Base-by-base conservation (phyloP, 2,797 vertebrate species). In the Myotis myotis region DNA sequence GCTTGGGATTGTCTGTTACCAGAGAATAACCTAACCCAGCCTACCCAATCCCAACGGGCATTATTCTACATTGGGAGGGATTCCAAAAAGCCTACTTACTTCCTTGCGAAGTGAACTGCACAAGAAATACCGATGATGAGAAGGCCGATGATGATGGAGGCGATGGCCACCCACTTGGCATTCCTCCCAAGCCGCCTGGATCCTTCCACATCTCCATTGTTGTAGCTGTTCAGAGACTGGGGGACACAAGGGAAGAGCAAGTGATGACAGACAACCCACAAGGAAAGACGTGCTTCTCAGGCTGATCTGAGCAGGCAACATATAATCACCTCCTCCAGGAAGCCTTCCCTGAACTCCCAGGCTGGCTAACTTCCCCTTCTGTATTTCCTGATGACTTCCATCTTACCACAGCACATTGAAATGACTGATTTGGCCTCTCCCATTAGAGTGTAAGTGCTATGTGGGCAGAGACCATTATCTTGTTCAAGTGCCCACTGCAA, bases 221-320 rank as follows among this genome's bases (percentile, higher is more conserved):
- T 98, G 47, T 99, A 99, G 95, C 99, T 99, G 98, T 98, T 99
- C 95, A 99, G 98, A 94, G 99, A 98, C 99, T 99, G 97, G 1
- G 91, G 66, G 91, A 98, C 36, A 98, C 78, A 98, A 96, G 91
- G 38, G 90, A 81, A 92, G 44, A 72, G 19, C 47, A 51, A 53
- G 76, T 95, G 95, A 96, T n/a, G 19, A 95, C 20, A 74, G 53
- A 33, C 9, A n/a, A 51, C 4, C 33, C 30, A 22, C 19, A 41
- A 55, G 70, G 75, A 89, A 81, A 74, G 71, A 36, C 4, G 44
- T 30, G 17, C 22, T 84, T 57, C 49, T 55, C 23, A 36, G 55
- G 76, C 41, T 64, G 60, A 72, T 86, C 44, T 12, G 55, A 66
- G 72, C 53, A 70, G 64, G 36, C 19, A 28, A 3, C 33, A 47